Percentiles rank a stretch among this genome's conserved stretches.
Conservation (phyloP, 2,797 vertebrate genomes). For the Petrocephalus sullivani region DNA sequence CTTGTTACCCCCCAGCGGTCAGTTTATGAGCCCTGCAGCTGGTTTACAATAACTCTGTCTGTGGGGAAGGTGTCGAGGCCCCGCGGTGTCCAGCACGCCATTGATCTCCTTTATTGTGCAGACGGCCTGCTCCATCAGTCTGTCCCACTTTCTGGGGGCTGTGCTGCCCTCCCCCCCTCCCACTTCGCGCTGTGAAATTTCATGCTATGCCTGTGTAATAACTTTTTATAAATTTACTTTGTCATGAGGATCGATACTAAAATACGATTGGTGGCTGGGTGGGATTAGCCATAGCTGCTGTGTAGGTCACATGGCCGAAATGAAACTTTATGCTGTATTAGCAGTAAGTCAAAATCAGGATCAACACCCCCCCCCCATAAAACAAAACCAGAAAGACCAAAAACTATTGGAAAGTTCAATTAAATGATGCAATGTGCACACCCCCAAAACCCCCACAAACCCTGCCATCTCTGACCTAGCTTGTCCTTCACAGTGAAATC, state of each 20-base stretch:
- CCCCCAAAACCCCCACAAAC: not conserved
- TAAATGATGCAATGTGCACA: not conserved
- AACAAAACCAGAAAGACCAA: not conserved
- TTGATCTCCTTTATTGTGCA: not conserved
- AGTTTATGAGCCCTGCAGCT: not conserved
- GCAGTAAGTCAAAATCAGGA: not conserved
- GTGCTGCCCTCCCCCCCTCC: not conserved
- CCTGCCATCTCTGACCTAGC: not conserved
- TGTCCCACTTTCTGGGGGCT: not conserved
- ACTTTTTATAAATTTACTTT: conserved; percentile 5
- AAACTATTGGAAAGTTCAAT: not conserved
- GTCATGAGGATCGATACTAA: not conserved
- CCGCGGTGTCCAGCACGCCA: not conserved
- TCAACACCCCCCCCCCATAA: not conserved
- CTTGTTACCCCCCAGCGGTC: not conserved
- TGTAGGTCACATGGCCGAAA: not conserved
- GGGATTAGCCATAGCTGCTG: not conserved
- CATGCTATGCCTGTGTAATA: not conserved
- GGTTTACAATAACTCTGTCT: not conserved
- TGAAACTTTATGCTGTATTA: conserved; percentile 1
- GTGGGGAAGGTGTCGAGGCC: not conserved
- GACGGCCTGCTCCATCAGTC: not conserved
- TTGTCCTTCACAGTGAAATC: not conserved
- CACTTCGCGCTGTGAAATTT: not conserved
- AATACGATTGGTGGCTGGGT: not conserved